Percentiles rank a stretch among this genome's conserved stretches.
phyloP scores from a whole-genome alignment of 2,888 invertebrate genomes.

The Dioctria rufipes region DNA sequence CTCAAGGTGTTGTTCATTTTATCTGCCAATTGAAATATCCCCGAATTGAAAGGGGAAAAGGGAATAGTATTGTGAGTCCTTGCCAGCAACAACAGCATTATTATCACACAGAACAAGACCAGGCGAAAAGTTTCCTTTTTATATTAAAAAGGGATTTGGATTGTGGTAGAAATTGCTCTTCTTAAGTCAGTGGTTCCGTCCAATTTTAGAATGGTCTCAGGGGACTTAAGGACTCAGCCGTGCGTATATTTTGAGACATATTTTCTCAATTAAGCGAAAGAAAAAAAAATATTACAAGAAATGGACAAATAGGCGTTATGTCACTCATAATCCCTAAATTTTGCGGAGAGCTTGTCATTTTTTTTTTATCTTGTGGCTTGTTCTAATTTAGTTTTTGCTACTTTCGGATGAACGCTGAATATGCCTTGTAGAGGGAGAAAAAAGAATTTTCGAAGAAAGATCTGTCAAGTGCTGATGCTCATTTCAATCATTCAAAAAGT shows the following conservation, averaged over 20 bases:
- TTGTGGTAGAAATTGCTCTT: slow-evolving; percentile 24
- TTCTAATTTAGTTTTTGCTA: neutral
- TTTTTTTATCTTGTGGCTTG: neutral
- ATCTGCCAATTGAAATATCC: slow-evolving; percentile 52
- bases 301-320: slow-evolving; percentile 41
- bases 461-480: neutral
- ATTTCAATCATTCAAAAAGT: neutral
- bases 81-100: neutral
- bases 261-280: slow-evolving; percentile 51
- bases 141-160: slow-evolving; percentile 40
- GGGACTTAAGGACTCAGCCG: slow-evolving; percentile 17
- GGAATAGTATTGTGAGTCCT: neutral
- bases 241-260: slow-evolving; percentile 50
- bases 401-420: neutral
- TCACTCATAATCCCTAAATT: slow-evolving; percentile 49
- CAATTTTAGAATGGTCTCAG: slow-evolving; percentile 25
- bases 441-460: neutral
- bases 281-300: slow-evolving; percentile 18
- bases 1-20: slow-evolving; percentile 50
- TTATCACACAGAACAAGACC: slow-evolving; percentile 20
- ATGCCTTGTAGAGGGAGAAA: neutral
- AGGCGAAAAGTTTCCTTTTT: slow-evolving; percentile 22
- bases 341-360: slow-evolving; percentile 8
- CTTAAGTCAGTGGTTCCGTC: neutral
- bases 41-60: neutral